Evolutionary conservation across 1,140 invertebrate genomes (phyloP).

Genomic region (Trichogramma pretiosum): DNA sequence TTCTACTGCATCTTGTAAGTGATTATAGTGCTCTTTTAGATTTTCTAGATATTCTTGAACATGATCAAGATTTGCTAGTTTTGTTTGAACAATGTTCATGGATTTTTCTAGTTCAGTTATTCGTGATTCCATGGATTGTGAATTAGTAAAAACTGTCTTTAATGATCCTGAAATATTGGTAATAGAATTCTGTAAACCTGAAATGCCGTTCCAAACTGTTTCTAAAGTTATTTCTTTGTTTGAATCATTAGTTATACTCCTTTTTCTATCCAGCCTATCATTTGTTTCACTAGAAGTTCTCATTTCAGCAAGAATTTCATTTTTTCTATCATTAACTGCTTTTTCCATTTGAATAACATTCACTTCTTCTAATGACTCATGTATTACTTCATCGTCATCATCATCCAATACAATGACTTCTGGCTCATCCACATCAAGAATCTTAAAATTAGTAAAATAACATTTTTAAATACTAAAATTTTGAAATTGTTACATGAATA

Average conservation of each 20-base stretch:
- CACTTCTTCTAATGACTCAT: neutral
- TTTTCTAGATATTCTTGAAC: constrained; percentile 7
- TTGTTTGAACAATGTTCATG: neutral
- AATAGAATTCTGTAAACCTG: constrained; percentile 5
- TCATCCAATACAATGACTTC: neutral
- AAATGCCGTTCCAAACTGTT: constrained; percentile 12
- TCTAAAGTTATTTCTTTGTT: constrained; percentile 9
- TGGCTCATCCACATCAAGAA: neutral
- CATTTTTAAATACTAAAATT: no score
- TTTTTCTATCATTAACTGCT: neutral
- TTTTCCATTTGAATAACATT: neutral
- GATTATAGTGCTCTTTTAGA: neutral
- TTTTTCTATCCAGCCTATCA: no score
- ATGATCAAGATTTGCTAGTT: constrained; percentile 8
- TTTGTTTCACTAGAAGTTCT: neutral
- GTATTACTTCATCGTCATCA: neutral
- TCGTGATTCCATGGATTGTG: constrained; percentile 13
- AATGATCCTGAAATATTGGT: constrained; percentile 11
- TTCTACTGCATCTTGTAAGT: neutral
- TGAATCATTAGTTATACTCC: neutral
- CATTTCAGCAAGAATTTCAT: neutral
- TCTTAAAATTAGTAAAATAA: no score
- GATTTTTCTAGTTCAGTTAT: constrained; percentile 10
- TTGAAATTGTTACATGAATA: no score
- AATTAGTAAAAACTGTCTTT: constrained; percentile 2